A percentile compares a stretch with the other conserved stretches of the same genome.
These are phyloP conservation scores for Xylocopa sonorina DNA, from an alignment of 1,140 invertebrate genomes.

Conservation along the genomic window DNA sequence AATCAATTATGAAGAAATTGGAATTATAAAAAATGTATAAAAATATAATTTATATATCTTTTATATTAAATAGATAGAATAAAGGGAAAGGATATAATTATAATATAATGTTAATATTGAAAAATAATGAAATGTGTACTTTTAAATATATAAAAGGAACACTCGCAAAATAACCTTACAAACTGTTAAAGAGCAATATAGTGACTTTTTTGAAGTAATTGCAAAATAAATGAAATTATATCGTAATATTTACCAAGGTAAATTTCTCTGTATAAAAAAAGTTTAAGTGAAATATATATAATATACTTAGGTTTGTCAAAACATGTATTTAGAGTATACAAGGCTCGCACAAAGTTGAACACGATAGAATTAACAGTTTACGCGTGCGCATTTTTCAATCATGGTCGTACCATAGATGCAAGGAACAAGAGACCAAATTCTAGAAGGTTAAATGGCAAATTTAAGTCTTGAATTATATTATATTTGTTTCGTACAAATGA, in stretches of 20 bases:
- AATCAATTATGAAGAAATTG: background rate
- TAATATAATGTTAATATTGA: background rate
- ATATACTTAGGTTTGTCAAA: background rate
- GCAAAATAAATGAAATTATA: background rate
- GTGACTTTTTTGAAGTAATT: constrained; percentile 1
- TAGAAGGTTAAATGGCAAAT: constrained; percentile 41
- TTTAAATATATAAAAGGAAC: constrained; percentile 6
- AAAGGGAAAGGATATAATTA: background rate
- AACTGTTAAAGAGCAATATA: background rate
- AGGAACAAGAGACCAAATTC: constrained; percentile 33
- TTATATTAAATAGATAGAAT: no score
- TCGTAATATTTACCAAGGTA: constrained; percentile 20
- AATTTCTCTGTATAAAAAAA: background rate
- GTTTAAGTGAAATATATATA: background rate
- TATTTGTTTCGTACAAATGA: background rate
- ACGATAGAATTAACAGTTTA: constrained; percentile 10
- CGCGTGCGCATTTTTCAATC: constrained; percentile 25
- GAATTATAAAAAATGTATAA: background rate
- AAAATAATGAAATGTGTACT: background rate
- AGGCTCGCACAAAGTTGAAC: constrained; percentile 24
- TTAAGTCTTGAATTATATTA: constrained; percentile 30
- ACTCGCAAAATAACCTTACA: constrained; percentile 16
- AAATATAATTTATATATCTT: background rate
- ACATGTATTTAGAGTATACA: constrained; percentile 1
- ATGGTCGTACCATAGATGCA: background rate